Evolutionary conservation across 2,888 invertebrate genomes (phyloP).

Genomic region (Netelia fuscicornis): DNA sequence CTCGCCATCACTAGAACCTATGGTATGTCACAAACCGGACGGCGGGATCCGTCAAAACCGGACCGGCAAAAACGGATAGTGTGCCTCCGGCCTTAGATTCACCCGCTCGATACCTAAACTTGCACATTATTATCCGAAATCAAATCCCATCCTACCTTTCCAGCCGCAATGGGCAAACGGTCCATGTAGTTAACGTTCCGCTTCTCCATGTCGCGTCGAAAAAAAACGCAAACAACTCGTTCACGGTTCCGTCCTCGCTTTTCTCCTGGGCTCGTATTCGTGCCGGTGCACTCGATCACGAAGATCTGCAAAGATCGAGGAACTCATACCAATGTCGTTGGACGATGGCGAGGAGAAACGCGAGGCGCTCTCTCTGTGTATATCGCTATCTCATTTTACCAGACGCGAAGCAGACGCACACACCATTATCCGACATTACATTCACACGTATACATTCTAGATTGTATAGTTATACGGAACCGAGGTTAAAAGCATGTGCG

Average conservation of each 20-base stretch:
- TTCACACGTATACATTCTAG: background rate
- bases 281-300: constrained; percentile 59
- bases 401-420: constrained; percentile 50
- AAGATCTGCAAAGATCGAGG: constrained; percentile 36
- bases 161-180: too few relatives aligned
- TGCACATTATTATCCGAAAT: too few relatives aligned
- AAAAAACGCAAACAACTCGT: constrained; percentile 28
- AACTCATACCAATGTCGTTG: constrained; percentile 21
- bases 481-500: constrained; percentile 6
- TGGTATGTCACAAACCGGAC: too few relatives aligned
- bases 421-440: constrained; percentile 14
- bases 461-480: background rate
- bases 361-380: constrained; percentile 22
- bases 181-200: too few relatives aligned
- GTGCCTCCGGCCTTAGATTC: too few relatives aligned
- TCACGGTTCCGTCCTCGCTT: constrained; percentile 18
- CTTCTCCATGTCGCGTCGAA: background rate
- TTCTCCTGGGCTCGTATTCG: constrained; percentile 27
- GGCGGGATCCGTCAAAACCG: too few relatives aligned
- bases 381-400: constrained; percentile 35
- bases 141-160: too few relatives aligned
- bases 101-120: too few relatives aligned
- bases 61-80: too few relatives aligned
- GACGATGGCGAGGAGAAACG: background rate
- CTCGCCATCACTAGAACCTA: too few relatives aligned